These are phyloP conservation scores for Xylocopa sonorina DNA, from an alignment of 1,140 invertebrate genomes.

Conservation along the genomic window DNA sequence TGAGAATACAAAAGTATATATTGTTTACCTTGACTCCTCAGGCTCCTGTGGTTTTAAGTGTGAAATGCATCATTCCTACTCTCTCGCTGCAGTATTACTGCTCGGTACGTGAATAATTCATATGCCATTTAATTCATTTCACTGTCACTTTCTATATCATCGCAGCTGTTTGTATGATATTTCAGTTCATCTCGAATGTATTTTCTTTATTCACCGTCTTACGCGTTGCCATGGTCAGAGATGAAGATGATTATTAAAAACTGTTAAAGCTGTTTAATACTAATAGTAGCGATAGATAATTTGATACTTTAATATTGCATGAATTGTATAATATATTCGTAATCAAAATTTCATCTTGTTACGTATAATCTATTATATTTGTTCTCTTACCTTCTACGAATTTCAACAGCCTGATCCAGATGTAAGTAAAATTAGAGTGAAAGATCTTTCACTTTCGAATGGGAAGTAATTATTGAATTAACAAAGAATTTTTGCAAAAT, in stretches of 20 bases:
- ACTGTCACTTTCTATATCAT: background rate
- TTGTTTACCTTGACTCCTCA: constrained; percentile 46
- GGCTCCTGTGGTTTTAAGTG: constrained; percentile 27
- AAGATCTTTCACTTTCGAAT: too few relatives aligned
- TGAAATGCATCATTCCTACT: constrained; percentile 53
- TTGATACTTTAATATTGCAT: too few relatives aligned
- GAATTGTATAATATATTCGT: too few relatives aligned
- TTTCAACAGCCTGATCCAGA: too few relatives aligned
- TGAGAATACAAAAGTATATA: constrained; percentile 26
- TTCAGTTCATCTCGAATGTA: constrained; percentile 20
- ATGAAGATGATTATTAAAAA: background rate
- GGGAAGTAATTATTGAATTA: too few relatives aligned
- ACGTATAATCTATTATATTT: too few relatives aligned
- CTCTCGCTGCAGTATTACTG: constrained; percentile 62
- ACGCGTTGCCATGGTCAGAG: background rate
- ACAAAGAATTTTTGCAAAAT: too few relatives aligned
- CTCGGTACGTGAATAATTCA: constrained; percentile 39
- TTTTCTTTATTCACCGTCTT: background rate
- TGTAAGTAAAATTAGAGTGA: too few relatives aligned
- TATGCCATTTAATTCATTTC: background rate
- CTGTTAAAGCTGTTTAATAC: too few relatives aligned
- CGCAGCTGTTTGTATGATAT: background rate
- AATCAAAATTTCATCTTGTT: too few relatives aligned
- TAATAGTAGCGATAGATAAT: too few relatives aligned
- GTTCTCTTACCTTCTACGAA: too few relatives aligned